Evolutionary conservation across 37 sponge, comb jelly and placozoan species (phyloP).

Genomic region (Geodia barretti): DNA sequence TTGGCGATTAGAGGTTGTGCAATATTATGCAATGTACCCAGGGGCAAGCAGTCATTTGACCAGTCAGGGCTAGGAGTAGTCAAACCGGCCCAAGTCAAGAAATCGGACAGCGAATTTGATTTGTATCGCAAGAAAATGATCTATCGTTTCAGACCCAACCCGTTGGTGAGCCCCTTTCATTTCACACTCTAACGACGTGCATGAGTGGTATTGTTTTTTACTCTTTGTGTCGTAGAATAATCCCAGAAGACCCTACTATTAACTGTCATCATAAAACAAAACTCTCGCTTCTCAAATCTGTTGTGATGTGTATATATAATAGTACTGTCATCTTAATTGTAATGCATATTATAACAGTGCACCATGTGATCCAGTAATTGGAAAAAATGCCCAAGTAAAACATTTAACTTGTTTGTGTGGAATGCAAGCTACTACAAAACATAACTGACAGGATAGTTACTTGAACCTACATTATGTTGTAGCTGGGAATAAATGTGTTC

Average conservation of each 20-base stretch:
- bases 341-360: too few species aligned
- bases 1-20: background rate
- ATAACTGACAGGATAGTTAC: too few species aligned
- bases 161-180: slow-evolving; percentile 2
- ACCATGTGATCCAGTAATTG: background rate
- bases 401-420: background rate
- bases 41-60: slow-evolving; percentile 82
- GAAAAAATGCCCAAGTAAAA: background rate
- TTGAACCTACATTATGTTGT: too few species aligned
- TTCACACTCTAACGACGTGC: too few species aligned
- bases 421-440: too few species aligned
- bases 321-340: too few species aligned
- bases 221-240: slow-evolving; percentile 71
- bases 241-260: slow-evolving; percentile 92
- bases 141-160: slow-evolving; percentile 96
- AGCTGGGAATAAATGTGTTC: too few species aligned
- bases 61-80: slow-evolving; percentile 85
- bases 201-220: background rate
- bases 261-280: too few species aligned
- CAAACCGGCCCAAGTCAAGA: slow-evolving; percentile 67
- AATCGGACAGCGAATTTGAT: slow-evolving; percentile 87
- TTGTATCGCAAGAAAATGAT: slow-evolving; percentile 98
- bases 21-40: slow-evolving; percentile 1
- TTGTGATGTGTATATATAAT: too few species aligned
- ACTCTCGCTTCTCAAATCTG: background rate